Percentiles rank a stretch among this genome's conserved stretches.
These are phyloP conservation scores for Todiramphus chloris DNA, from an alignment of 2,113 vertebrate species.

Conservation along the genomic window DNA sequence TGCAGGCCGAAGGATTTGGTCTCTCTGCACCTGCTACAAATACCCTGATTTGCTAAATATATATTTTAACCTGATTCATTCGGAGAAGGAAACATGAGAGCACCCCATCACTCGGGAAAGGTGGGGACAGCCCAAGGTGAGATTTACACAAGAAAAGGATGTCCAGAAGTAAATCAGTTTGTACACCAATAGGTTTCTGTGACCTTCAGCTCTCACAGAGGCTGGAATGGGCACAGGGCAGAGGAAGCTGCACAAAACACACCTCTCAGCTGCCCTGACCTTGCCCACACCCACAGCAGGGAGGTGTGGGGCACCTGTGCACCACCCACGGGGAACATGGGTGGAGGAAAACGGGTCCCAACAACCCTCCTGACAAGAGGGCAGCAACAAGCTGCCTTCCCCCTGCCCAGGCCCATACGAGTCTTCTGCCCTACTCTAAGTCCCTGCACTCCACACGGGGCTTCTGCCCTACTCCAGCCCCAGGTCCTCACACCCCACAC, in stretches of 20 bases:
- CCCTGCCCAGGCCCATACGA: background rate
- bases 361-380: background rate
- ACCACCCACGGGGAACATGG: fast-evolving
- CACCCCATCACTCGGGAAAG: fast-evolving
- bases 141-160: background rate
- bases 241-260: background rate
- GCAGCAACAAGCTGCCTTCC: background rate
- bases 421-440: background rate
- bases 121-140: background rate
- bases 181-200: background rate
- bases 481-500: background rate
- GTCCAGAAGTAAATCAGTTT: background rate
- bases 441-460: too few relatives aligned
- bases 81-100: background rate
- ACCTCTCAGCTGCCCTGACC: background rate
- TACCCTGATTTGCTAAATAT: background rate
- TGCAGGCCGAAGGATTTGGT: background rate
- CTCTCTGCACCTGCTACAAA: background rate
- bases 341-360: background rate
- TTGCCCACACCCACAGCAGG: background rate
- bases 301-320: background rate
- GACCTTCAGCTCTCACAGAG: background rate
- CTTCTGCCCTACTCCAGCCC: background rate
- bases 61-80: background rate
- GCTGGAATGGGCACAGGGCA: background rate